Evolutionary conservation across 2,113 vertebrate species (phyloP).

Genomic region (Ornithorhynchus anatinus): DNA sequence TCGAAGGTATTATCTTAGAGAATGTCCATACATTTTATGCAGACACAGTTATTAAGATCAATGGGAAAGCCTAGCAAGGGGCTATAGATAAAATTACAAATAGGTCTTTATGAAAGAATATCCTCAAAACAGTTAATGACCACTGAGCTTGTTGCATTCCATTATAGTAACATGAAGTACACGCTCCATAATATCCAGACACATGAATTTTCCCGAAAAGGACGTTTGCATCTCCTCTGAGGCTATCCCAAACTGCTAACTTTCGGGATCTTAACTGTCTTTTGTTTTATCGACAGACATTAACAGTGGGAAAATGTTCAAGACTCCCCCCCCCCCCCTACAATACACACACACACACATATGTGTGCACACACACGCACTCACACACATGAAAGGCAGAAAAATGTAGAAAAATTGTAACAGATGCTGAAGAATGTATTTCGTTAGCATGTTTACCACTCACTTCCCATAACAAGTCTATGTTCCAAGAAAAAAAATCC

Average conservation of each 20-base stretch:
- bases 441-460: background rate
- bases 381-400: background rate
- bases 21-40: no score
- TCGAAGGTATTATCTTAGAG: no score
- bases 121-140: background rate
- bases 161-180: background rate
- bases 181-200: background rate
- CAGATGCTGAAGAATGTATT: background rate
- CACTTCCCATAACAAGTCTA: background rate
- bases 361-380: no score
- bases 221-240: background rate
- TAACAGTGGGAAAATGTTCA: background rate
- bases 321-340: no score
- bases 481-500: background rate
- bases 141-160: background rate
- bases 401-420: constrained; percentile 2
- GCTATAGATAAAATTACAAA: background rate
- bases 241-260: background rate
- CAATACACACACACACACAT: no score
- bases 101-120: background rate
- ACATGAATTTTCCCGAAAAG: background rate
- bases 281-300: background rate
- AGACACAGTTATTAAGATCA: background rate
- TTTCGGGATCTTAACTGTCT: background rate
- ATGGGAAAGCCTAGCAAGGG: background rate